Base-by-base conservation (phyloP, 2,888 invertebrate genomes). In the Hydroisotoma schaefferi region DNA sequence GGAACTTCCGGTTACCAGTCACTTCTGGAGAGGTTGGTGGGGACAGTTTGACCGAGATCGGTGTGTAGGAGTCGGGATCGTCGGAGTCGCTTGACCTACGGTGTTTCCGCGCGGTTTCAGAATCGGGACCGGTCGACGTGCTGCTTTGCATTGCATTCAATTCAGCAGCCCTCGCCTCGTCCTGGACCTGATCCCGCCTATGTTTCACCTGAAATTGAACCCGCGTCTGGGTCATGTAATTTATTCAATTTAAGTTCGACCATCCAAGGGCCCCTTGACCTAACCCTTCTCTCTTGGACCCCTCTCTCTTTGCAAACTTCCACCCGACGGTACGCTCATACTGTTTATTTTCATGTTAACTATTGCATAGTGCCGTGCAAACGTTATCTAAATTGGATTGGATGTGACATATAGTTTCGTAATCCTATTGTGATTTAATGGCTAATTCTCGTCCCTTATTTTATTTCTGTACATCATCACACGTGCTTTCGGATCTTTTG, bases 101-200 rank as follows among this genome's bases (percentile, higher is more conserved):
- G 49, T 18, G 22, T 37, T 59, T 59, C 37, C 37, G 52, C 12
- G 61, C 51, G n/a, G 57, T 44, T 40, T 56, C 64, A 59, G 56
- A 53, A 12, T 59, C 69, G 67, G 68, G 70, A 69, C 68, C 65
- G 48, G 47, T 64, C 59, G 69, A 69, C 66, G 67, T 58, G 64
- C 65, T 70, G 66, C 65, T 63, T 54, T 53, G 52, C n/a, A 26
- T 15, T 44, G 25, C 18, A 22, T 22, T n/a, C 26, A 59, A 20
- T 51, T 55, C 55, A 62, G 62, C 67, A 58, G 68, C 65, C 57
- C 69, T 65, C 43, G 73, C 74, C 76, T 90, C 90, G 75, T 91
- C 91, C 79, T 90, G 90, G 55, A 88, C 88, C 76, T 90, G 88
- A 46, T 90, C 90, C 52, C 93, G 82, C 51, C 90, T 78, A 69